Evolutionary conservation across 2,797 vertebrate species (phyloP), one percentile per base, ranked within the genome.

Genomic region (Austrolebias charrua): DNA sequence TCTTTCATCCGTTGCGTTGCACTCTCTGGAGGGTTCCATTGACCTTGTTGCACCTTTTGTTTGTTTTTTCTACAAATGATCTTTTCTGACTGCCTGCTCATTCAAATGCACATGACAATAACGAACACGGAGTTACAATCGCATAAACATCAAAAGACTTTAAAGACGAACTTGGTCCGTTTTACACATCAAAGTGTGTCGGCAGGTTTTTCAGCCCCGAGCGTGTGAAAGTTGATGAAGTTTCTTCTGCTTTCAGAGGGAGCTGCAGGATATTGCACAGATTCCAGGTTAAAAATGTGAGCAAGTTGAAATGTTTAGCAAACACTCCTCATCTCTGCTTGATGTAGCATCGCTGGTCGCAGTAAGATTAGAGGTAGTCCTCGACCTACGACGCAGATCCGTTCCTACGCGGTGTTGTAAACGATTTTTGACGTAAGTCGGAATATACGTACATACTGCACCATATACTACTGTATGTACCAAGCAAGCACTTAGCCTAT

Each of bases 111-210:
- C 63, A 49, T 33, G 31, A 61, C 28, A n/a, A 40, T 54, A 40
- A 40, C 19, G 13, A 45, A 40, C 11, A 4, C 31, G 1, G 31
- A 33, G 28, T 43, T 47, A 6, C 43, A n/a, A 62, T 29, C n/a
- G 7, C n/a, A 2, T 2, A 24, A 54, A 61, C 29, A 61, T 62
- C 29, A 43, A 63, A 72, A 51, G 19, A 54, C n/a, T 45, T 55
- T 61, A 19, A 73, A 57, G 12, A 44, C 7, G 18, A 43, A 28
- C 42, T 29, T 6, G 28, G 33, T 29, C 7, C 3, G 38, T 58
- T 44, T 40, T 40, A 4, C 38, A 40, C 38, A 40, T 40, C 38
- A 40, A 20, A 51, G 51, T 46, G 55, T 35, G 53, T 42, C 3
- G 24, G 48, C 24, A 42, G 53, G 13, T 29, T 60, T 46, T 49